These are phyloP conservation scores for Cantharis flavilabris DNA, from an alignment of 2,888 invertebrate genomes.

Conservation along the genomic window DNA sequence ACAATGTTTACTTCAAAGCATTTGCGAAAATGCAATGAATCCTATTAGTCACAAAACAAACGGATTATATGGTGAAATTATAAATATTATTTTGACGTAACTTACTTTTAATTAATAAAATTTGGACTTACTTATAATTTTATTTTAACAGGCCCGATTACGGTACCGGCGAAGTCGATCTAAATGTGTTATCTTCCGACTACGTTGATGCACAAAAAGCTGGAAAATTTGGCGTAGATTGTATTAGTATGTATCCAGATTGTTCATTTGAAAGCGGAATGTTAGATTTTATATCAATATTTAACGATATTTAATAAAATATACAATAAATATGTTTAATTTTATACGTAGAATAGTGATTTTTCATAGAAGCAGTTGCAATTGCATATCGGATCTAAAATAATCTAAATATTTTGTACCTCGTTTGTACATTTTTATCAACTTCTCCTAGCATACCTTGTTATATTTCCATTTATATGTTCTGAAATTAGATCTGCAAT, in stretches of 20 bases:
- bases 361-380: no score
- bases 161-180: constrained; percentile 54
- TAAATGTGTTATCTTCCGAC: constrained; percentile 57
- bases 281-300: constrained; percentile 62
- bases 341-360: no score
- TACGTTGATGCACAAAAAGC: constrained; percentile 68
- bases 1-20: constrained; percentile 72
- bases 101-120: constrained; percentile 41
- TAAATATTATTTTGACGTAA: constrained; percentile 77
- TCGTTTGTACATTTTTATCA: no score
- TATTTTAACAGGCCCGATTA: constrained; percentile 62
- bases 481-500: no score
- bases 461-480: no score
- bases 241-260: constrained; percentile 62
- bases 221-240: constrained; percentile 68
- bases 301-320: constrained; percentile 9
- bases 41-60: constrained; percentile 64
- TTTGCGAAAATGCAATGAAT: constrained; percentile 74
- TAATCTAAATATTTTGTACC: no score
- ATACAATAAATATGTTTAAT: background rate
- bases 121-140: background rate
- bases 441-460: no score
- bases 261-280: constrained; percentile 67
- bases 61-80: constrained; percentile 74
- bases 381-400: no score